Evolutionary conservation across 1,140 invertebrate species (phyloP).

Genomic region (Magallana gigas): DNA sequence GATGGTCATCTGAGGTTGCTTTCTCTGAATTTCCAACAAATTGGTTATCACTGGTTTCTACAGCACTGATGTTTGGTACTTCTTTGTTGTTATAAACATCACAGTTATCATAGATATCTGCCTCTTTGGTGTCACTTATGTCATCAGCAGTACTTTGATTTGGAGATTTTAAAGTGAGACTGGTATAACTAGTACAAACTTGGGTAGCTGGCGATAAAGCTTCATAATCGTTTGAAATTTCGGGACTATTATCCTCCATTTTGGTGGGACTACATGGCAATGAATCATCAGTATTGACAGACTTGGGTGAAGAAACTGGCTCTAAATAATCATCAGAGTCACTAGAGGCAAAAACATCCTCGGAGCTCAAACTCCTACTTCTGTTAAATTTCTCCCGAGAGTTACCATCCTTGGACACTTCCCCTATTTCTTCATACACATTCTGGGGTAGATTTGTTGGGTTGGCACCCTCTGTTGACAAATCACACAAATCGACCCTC

Average conservation of each 20-base stretch:
- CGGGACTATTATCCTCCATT: background rate
- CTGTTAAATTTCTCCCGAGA: background rate
- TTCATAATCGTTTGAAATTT: background rate
- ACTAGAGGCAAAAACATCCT: constrained; percentile 10
- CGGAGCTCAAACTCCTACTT: background rate
- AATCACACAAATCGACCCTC: background rate
- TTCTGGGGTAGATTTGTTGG: background rate
- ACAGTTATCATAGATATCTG: constrained; percentile 16
- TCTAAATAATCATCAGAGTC: constrained; percentile 9
- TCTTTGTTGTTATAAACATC: background rate
- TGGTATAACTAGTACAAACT: constrained; percentile 11
- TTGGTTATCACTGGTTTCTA: background rate
- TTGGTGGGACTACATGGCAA: background rate
- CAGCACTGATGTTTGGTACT: background rate
- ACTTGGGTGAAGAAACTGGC: background rate
- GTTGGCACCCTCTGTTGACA: background rate
- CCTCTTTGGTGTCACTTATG: constrained; percentile 8
- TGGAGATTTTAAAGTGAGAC: background rate
- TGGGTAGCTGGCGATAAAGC: background rate
- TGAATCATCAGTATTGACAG: background rate
- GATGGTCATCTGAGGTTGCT: background rate
- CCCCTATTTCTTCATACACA: constrained; percentile 7
- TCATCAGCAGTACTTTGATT: constrained; percentile 14
- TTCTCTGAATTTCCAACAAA: background rate
- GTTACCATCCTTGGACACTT: background rate